Conservation (phyloP, 2,113 vertebrate species). For the Paraplagusia blochii region DNA sequence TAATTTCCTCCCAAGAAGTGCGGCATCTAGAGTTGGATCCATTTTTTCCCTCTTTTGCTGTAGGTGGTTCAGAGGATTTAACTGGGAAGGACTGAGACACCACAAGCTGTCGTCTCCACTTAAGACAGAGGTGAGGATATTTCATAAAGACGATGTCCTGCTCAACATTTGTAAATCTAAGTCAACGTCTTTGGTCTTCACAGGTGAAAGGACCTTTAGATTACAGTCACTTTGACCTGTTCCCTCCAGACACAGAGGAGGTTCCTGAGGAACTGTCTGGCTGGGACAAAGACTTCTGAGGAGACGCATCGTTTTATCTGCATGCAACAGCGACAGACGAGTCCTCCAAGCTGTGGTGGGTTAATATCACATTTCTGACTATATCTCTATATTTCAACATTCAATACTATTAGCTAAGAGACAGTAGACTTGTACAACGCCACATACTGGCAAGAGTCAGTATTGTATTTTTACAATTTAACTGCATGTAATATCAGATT, state of each 20-base stretch:
- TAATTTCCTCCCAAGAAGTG: not conserved
- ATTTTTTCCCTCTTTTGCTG: not conserved
- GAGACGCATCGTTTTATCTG: not conserved
- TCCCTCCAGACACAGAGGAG: conserved; percentile 72
- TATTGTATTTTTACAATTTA: no score
- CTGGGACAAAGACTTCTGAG: conserved; percentile 78
- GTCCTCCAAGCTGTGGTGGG: not conserved
- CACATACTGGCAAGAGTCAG: no score
- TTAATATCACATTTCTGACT: no score
- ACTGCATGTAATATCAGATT: no score
- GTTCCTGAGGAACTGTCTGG: conserved; percentile 74
- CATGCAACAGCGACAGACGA: not conserved
- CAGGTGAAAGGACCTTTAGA: conserved; percentile 74
- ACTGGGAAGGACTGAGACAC: conserved; percentile 77
- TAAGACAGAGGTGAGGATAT: conserved; percentile 71
- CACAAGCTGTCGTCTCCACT: conserved; percentile 72
- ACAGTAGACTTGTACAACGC: no score
- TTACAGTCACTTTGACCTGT: conserved; percentile 77
- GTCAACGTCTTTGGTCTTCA: not conserved
- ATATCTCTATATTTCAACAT: no score
- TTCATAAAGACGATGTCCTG: not conserved
- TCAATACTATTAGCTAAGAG: no score
- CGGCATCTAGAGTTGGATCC: not conserved
- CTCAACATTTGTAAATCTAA: no score
- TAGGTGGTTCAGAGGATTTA: conserved; percentile 81